Evolutionary conservation across 2,113 vertebrate genomes (phyloP), one percentile per base, ranked within the genome.

Genomic region (Micronycteris hirsuta): DNA sequence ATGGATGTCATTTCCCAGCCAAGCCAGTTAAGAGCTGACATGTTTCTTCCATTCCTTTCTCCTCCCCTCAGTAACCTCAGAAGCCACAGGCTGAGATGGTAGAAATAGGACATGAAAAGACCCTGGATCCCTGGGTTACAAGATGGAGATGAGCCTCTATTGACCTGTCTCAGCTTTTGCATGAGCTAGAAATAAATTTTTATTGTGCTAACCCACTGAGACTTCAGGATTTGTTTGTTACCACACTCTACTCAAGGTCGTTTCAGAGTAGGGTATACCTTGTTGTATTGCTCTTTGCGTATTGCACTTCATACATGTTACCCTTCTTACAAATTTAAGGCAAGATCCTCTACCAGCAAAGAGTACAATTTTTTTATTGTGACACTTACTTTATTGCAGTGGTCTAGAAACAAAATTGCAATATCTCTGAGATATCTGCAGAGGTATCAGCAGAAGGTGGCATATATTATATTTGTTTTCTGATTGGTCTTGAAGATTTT

Each of bases 401-500:
- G 9, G 26, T 43, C 80, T 82, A 15, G 26, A 61, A 82, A 41
- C 1, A 31, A 82, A 82, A 26, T 38, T 41, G 16, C 56, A 43
- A 31, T 61, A 31, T 12, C 26, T 82, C 36, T 61, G 9, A 61
- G 10, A 38, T 61, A 31, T 43, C 54, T 63, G 17, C 19, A 33
- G 9, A 71, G 2, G 3, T 43, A 5, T 17, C 11, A 68, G 10
- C 4, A 81, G 43, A 58, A 3, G 4, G 54, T 86, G 7, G 3
- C n/a, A 77, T 71, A 82, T 88, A 68, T 65, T 92, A 71, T 88
- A 68, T 65, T 92, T 96, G 19, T 88, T 94, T 87, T 87, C 84
- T 68, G 41, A 80, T 33, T 33, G 14, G 19, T 45, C 33, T 56
- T 41, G n/a, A 89, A 81, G 20, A 71, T 70, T 70, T 70, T 26